A percentile compares a stretch with the other conserved stretches of the same genome.
These are phyloP conservation scores for Aethes cnicana DNA, from an alignment of 2,888 invertebrate species.

Conservation along the genomic window DNA sequence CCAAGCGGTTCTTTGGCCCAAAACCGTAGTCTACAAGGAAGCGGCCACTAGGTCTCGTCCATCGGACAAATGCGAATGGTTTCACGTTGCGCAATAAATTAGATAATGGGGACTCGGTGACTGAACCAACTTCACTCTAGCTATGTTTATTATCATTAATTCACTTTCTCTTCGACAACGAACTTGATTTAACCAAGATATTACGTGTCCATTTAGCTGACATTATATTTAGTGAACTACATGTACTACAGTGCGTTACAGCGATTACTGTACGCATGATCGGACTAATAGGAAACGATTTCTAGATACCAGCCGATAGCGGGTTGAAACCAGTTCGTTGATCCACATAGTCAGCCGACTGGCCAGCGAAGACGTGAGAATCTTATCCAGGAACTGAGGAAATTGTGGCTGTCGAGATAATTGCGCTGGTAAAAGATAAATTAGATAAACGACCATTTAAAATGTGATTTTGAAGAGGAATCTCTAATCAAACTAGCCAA, in stretches of 20 bases:
- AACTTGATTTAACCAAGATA: constrained; percentile 33
- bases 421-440: background rate
- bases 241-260: constrained; percentile 37
- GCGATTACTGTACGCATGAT: constrained; percentile 73
- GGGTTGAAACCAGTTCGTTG: constrained; percentile 77
- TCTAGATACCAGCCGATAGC: constrained; percentile 66
- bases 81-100: constrained; percentile 60
- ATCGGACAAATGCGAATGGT: constrained; percentile 55
- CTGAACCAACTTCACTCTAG: constrained; percentile 44
- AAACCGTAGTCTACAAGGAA: constrained; percentile 52
- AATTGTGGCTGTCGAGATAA: constrained; percentile 44
- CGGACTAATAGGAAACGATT: constrained; percentile 77
- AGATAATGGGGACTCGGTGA: constrained; percentile 54
- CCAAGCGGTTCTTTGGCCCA: constrained; percentile 45
- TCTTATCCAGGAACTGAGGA: constrained; percentile 67
- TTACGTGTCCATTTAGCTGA: constrained; percentile 20
- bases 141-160: constrained; percentile 48
- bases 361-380: constrained; percentile 72
- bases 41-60: constrained; percentile 49
- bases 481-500: too few relatives aligned
- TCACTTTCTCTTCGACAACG: constrained; percentile 57
- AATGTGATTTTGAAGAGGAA: too few relatives aligned
- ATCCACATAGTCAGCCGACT: constrained; percentile 76
- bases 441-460: background rate
- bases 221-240: too few relatives aligned